Evolutionary conservation across 53 echinoderm and acorn worm species (phyloP), one percentile per base, ranked within the genome.

Genomic region (Crossaster papposus): DNA sequence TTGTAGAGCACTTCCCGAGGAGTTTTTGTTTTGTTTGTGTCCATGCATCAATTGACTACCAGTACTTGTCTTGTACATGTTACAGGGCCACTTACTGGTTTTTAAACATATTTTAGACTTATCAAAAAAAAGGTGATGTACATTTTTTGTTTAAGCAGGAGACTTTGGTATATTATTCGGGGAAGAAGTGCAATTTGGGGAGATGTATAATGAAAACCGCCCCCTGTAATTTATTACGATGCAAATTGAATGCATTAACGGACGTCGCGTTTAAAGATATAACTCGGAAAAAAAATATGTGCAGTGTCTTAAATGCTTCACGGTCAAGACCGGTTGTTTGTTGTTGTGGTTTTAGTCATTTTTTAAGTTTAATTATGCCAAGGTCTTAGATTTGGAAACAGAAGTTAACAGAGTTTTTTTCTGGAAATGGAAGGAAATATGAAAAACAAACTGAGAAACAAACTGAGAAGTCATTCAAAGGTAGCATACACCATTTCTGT

Each of bases 121-220:
- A 68, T 7, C 51, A n/a, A 35, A 13, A 22, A 35, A 75, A 36
- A 54, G 62, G 44, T 87, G 55, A 54, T 87, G 87, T 87, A 87
- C 87, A 87, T 87, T 87, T 87, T 77, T 15, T 75, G 14, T 44
- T 44, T 7, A 44, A 54, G 76, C 63, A 22, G n/a, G 54, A 87
- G 35, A 87, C 87, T 87, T 87, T 87, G 75, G 76, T 87, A 87
- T 87, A 74, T 87, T 87, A 87, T 87, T 72, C 44, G 87, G 87
- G 77, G 87, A 63, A 58, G 18, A 77, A 62, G 87, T 87, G 87
- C 87, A 87, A 87, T 87, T n/a, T 87, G 87, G 87, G 87, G 87
- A 87, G n/a, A n/a, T 77, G 54, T 83, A 65, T 35, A 52, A 71
- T 84, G 31, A 78, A 23, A 44, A 26, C 55, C 0, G n/a, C 52